Base-by-base conservation (phyloP, 2,888 invertebrate species). In the Phytoseiulus persimilis region DNA sequence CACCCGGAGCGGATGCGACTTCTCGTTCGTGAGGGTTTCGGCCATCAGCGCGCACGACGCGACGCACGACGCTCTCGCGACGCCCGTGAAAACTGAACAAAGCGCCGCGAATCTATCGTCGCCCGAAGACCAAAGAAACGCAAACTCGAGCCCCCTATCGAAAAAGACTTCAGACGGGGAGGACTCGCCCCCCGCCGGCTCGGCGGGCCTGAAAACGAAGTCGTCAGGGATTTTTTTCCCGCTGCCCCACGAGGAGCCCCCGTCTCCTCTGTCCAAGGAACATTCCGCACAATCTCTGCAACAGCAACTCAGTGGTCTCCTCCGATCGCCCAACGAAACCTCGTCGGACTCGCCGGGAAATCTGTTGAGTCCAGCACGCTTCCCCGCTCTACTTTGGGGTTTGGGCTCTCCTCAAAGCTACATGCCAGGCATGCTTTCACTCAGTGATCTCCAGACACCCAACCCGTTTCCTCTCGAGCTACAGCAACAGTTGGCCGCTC, bases 31-130 rank as follows among this genome's bases (percentile, higher is more conserved):
- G 9, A 94, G 95, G 89, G 95, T 95, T 92, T 95, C 95, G n/a
- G 94, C 95, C 0, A 95, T 96, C 95, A 94, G 94, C 18, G 93
- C 95, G 90, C 96, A 96, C 92, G 95, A 95, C 91, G 95, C 95
- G 91, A 95, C 95, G 91, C 95, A 95, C 92, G 92, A 92, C 83
- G 93, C 90, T 9, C 87, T 45, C 9, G 87, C 45, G 87, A 87
- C 87, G 18, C 87, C 87, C 33, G 87, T 87, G 23, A 87, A 87
- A 32, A 39, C 33, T 23, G 87, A 87, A n/a, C 87, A 32, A 5
- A 87, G 9, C 5, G 32, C 32, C 9, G 87, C 87, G 32, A 87
- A 33, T 5, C 33, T 87, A 39, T 87, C 87, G 87, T 87, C 87
- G n/a, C 87, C 87, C 45, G 87, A 87, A 87, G 87, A 87, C 87